Conservation (phyloP, 2,113 vertebrate species). For the Plectropomus leopardus region DNA sequence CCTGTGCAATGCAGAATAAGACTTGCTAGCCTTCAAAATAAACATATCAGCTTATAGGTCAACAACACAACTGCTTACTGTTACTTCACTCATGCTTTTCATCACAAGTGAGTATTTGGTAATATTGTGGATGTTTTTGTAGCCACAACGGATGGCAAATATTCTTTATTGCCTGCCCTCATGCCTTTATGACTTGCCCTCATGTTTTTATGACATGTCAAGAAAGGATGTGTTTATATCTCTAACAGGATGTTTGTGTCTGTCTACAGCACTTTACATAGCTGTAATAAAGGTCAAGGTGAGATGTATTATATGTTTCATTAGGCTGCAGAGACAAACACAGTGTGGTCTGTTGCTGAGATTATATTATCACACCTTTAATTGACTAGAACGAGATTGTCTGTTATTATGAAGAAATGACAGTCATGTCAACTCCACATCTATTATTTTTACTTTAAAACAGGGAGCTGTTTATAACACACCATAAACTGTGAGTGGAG, state of each 20-base stretch:
- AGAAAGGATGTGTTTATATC: neutral
- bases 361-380: too few relatives aligned
- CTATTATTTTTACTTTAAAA: constrained; percentile 27
- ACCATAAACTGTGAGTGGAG: neutral
- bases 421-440: constrained; percentile 4
- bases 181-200: neutral
- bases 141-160: neutral
- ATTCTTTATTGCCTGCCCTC: neutral
- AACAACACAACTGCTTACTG: neutral
- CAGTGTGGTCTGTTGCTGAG: neutral
- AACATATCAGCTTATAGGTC: too few relatives aligned
- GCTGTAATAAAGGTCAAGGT: neutral
- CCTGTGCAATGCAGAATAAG: neutral
- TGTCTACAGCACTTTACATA: neutral
- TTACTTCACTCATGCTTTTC: neutral
- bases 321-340: constrained; percentile 7
- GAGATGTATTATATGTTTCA: neutral
- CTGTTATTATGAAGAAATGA: neutral
- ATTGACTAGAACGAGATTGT: too few relatives aligned
- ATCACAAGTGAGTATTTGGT: neutral
- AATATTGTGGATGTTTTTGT: neutral
- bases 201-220: neutral
- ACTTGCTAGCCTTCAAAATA: neutral
- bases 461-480: neutral
- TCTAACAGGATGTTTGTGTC: neutral